phyloP scores from a whole-genome alignment of 2,797 vertebrate genomes.

The Gymnodraco acuticeps region DNA sequence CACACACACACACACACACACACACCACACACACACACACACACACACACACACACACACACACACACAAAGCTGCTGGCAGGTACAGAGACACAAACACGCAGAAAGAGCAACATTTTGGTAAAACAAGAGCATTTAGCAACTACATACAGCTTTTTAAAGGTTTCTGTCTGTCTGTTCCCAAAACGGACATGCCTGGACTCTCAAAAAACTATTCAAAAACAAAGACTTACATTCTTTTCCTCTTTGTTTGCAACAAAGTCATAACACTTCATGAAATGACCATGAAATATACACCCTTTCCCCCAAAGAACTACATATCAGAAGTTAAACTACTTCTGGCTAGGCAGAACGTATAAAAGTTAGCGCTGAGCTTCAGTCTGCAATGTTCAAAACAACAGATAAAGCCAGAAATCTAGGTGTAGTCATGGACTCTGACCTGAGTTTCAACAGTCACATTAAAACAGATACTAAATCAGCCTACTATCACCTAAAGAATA shows the following conservation, averaged over 20 bases:
- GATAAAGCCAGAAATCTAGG: too few species aligned
- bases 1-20: slow-evolving; percentile 36
- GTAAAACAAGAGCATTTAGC: slow-evolving; percentile 32
- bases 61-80: slow-evolving; percentile 13
- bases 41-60: slow-evolving; percentile 35
- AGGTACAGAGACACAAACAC: slow-evolving; percentile 40
- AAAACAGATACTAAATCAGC: too few species aligned
- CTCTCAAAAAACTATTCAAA: background rate
- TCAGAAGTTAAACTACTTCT: too few species aligned
- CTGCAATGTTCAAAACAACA: too few species aligned
- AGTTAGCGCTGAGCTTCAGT: too few species aligned
- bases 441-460: too few species aligned
- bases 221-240: background rate
- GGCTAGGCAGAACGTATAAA: too few species aligned
- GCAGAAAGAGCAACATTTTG: slow-evolving; percentile 23
- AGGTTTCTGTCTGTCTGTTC: background rate
- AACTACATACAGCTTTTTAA: slow-evolving; percentile 21
- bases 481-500: too few species aligned
- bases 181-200: background rate
- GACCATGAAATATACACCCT: background rate
- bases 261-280: background rate
- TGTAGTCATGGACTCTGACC: too few species aligned
- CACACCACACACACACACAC: slow-evolving; percentile 21
- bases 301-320: too few species aligned
- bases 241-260: background rate